Conservation (phyloP, 1,140 invertebrate genomes). For the Neotoxoptera formosana region DNA sequence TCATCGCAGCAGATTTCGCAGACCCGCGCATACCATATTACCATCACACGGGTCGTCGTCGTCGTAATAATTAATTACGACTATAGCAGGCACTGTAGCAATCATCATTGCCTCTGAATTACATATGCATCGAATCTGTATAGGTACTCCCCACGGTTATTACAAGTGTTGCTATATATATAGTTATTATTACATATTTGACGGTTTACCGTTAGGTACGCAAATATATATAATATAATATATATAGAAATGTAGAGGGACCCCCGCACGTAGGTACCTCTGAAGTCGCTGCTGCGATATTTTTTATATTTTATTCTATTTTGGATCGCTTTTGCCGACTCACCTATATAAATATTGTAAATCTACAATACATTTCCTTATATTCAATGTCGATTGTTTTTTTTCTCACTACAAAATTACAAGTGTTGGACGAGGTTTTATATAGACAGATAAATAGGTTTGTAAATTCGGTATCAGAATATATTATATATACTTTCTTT, state of each 20-base stretch:
- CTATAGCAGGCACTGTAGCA: background rate
- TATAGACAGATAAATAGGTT: background rate
- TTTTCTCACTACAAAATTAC: background rate
- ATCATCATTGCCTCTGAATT: background rate
- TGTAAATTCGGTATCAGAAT: background rate
- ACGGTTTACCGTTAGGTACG: background rate
- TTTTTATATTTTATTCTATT: background rate
- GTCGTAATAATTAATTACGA: conserved; percentile 10
- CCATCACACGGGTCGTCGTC: background rate
- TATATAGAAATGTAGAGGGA: background rate
- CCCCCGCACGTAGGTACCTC: background rate
- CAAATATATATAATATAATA: background rate
- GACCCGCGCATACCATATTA: background rate
- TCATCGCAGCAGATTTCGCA: conserved; percentile 20
- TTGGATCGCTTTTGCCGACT: background rate
- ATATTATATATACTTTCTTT: background rate
- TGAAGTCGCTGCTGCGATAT: background rate
- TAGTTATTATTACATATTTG: background rate
- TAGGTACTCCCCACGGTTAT: background rate
- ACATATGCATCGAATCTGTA: background rate
- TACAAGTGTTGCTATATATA: background rate
- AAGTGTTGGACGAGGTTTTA: background rate
- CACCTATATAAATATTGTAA: background rate
- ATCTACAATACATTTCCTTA: background rate
- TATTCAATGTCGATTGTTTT: background rate